phyloP scores from a whole-genome alignment of 2,888 invertebrate genomes.

The Lycocerus yunnanus region DNA sequence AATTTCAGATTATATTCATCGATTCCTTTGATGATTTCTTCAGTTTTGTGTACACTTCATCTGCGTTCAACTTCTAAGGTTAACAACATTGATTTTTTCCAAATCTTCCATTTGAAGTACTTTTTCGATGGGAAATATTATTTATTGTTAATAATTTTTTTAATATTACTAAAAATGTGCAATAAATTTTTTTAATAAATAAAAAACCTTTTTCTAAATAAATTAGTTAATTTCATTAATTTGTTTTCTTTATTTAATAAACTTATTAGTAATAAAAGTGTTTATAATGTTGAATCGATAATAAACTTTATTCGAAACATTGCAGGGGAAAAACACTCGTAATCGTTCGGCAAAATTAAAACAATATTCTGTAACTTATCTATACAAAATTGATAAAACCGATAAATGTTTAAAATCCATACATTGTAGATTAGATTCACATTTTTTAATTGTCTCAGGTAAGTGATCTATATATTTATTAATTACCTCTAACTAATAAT shows the following conservation, averaged over 20 bases:
- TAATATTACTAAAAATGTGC: background rate
- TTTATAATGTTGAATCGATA: background rate
- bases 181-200: background rate
- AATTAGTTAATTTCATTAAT: background rate
- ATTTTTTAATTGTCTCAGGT: background rate
- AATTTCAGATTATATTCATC: too few relatives aligned
- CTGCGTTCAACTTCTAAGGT: background rate
- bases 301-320: background rate
- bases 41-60: background rate
- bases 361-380: background rate
- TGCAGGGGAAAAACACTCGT: background rate
- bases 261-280: background rate
- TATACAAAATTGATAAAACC: background rate
- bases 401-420: background rate
- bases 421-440: background rate
- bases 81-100: background rate
- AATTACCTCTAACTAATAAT: background rate
- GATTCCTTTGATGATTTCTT: background rate
- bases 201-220: background rate
- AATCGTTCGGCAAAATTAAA: background rate
- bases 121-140: too few relatives aligned
- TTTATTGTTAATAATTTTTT: too few relatives aligned
- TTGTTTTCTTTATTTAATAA: background rate
- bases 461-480: background rate
- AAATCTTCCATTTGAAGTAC: too few relatives aligned